Evolutionary conservation across 2,113 vertebrate species (phyloP).

Genomic region (Anas platyrhynchos): DNA sequence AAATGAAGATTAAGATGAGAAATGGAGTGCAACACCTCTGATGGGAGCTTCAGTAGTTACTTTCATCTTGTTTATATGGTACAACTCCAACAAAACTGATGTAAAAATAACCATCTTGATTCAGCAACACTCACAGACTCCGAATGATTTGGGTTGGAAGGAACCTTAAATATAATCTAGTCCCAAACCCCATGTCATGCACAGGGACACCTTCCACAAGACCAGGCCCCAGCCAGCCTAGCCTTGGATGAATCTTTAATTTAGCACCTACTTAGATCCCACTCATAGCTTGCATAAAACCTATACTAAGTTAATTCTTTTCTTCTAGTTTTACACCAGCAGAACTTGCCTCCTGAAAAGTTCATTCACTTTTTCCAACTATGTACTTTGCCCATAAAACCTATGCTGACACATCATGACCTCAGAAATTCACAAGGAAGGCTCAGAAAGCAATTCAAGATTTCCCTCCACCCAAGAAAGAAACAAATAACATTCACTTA

Average conservation of each 20-base stretch:
- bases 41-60: too few species aligned
- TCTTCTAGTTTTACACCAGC: neutral
- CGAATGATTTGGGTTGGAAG: too few species aligned
- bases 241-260: neutral
- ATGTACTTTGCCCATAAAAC: neutral
- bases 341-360: neutral
- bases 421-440: neutral
- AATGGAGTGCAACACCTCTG: too few species aligned
- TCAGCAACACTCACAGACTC: too few species aligned
- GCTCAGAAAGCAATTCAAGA: neutral
- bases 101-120: too few species aligned
- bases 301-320: neutral
- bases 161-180: too few species aligned
- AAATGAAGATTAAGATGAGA: too few species aligned
- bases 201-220: too few species aligned
- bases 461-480: neutral
- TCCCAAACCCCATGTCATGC: too few species aligned
- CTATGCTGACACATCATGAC: neutral
- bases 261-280: neutral
- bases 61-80: too few species aligned
- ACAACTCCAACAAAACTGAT: too few species aligned
- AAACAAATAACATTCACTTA: neutral
- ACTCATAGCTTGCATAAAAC: neutral
- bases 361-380: neutral
- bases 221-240: too few species aligned